Base-by-base conservation (phyloP, 2,797 vertebrate genomes). In the Cirrhinus mrigala region DNA sequence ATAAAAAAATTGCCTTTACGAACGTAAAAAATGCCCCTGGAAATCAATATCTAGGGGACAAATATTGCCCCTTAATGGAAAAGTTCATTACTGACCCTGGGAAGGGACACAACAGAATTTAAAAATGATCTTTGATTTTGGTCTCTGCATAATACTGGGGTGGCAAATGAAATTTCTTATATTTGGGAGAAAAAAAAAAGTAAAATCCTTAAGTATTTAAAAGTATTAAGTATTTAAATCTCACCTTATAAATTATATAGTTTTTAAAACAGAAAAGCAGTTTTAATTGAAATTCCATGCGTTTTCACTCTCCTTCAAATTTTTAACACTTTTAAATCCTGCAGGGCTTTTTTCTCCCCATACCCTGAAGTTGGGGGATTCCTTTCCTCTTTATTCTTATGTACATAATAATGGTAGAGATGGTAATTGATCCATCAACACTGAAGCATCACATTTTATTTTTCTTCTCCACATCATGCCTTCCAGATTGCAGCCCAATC, bases 401-500 rank as follows among this genome's bases (percentile, higher is more conserved):
- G 40, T 83, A 37, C 12, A 15, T 54, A 20, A 40, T 27, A 78
- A 71, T 2, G 33, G 50, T 29, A 44, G 48, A 54, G 62, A 54
- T 48, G 71, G 48, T 87, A 90, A 90, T 89, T 86, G 79, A 89
- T 79, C 82, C 74, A 90, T 89, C 86, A 86, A 68, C 62, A 81
- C 60, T 40, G 87, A 84, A 77, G 78, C 60, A 77, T 80, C 58
- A 52, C 70, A 77, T 58, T 89, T 77, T 84, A 78, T 82, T 62
- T 85, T 83, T 88, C 77, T 80, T 50, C 56, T 22, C 85, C 74
- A 81, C 82, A 88, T 88, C 86, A 82, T 85, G 79, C 87, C 83
- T 81, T 87, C 87, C 89, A 88, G 87, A 90, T 88, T 90, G 85
- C 83, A 85, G 60, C 62, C 85, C 83, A 77, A 85, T 81, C 66